Evolutionary conservation across 92 coral and sea anemone genomes (phyloP).

Genomic region (Micromussa lordhowensis): DNA sequence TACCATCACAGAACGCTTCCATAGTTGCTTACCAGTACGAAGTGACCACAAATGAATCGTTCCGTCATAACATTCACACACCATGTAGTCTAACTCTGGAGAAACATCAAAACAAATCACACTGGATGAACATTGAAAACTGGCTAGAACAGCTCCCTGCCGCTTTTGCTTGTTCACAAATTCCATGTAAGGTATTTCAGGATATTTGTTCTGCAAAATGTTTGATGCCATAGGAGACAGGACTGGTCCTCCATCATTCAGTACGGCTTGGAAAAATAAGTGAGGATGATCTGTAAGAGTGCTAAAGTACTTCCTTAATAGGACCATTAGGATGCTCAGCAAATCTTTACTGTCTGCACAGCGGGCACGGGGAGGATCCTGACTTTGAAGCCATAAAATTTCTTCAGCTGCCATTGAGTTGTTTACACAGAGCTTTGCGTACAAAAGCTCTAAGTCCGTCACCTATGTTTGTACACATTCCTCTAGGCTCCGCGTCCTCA

Average conservation of each 20-base stretch:
- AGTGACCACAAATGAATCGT: slow-evolving; percentile 26
- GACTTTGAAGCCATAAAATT: no score
- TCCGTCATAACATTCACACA: slow-evolving; percentile 8
- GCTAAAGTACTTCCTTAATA: slow-evolving; percentile 13
- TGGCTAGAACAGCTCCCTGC: background rate
- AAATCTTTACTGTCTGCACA: no score
- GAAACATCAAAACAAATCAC: slow-evolving; percentile 32
- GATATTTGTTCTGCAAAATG: slow-evolving; percentile 11
- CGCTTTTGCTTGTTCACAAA: background rate
- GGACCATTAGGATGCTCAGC: background rate
- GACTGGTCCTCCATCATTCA: slow-evolving; percentile 11
- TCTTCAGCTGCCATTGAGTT: no score
- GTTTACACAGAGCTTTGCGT: no score
- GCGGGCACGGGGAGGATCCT: no score
- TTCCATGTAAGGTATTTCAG: slow-evolving; percentile 20
- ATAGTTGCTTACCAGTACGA: background rate
- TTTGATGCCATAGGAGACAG: slow-evolving; percentile 14
- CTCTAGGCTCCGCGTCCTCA: no score
- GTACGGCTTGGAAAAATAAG: background rate
- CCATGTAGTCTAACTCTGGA: background rate
- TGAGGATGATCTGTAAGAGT: background rate
- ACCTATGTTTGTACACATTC: no score
- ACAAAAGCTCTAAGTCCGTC: no score
- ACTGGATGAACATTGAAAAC: background rate
- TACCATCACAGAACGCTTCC: slow-evolving; percentile 1